These are phyloP conservation scores for Neogobius melanostomus DNA, from an alignment of 2,113 vertebrate species.

Conservation along the genomic window DNA sequence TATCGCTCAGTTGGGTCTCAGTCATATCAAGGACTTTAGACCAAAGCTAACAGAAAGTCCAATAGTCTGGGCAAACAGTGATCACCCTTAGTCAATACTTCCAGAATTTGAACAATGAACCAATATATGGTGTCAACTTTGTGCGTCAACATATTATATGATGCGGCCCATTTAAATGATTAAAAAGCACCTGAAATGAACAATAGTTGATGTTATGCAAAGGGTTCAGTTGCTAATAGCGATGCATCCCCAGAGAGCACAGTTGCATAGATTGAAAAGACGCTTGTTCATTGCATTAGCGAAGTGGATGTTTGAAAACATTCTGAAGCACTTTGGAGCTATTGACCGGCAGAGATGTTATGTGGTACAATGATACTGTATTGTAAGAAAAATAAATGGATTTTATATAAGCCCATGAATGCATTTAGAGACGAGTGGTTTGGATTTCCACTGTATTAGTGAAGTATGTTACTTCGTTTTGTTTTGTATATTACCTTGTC, in stretches of 20 bases:
- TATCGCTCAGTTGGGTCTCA: too few species aligned
- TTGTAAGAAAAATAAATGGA: background rate
- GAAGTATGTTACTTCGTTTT: too few species aligned
- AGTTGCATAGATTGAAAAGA: background rate
- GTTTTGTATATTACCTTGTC: too few species aligned
- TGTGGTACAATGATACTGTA: background rate
- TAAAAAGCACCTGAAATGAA: background rate
- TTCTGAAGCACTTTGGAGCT: background rate
- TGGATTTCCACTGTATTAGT: too few species aligned
- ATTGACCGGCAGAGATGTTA: background rate
- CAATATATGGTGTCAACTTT: background rate
- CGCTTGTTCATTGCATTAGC: background rate
- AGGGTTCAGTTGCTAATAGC: background rate
- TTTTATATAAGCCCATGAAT: too few species aligned
- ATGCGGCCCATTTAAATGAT: background rate
- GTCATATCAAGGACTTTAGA: too few species aligned
- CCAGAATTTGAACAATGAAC: background rate
- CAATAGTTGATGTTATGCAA: background rate
- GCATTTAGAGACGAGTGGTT: too few species aligned
- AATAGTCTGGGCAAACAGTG: too few species aligned
- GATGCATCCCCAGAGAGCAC: background rate
- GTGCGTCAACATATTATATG: background rate
- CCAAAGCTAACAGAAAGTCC: too few species aligned
- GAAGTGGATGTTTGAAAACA: background rate
- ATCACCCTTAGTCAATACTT: background rate